Evolutionary conservation across 2,113 vertebrate species (phyloP), one percentile per base, ranked within the genome.

Genomic region (Hypocryptadius cinnamomeus): DNA sequence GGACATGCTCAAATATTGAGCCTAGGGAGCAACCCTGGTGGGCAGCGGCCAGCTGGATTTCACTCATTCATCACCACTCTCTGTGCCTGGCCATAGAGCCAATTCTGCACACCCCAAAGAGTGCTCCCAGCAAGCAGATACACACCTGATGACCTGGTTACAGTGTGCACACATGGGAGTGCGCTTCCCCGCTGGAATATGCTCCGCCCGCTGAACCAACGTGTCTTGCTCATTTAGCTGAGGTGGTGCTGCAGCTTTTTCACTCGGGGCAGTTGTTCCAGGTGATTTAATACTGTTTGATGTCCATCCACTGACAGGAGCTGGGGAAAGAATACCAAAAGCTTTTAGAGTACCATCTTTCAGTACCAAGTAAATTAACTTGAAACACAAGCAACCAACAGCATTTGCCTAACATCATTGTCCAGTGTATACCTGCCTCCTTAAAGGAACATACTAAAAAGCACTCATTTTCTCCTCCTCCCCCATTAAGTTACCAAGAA

Each of bases 101-200:
- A 45, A 13, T 17, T 40, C 44, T 50, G 33, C 15, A 63, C 3
- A 3, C 15, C 35, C 15, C 2, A 0, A 8, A 8, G 64, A 69
- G 15, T 10, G 45, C 2, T 23, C 9, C 39, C 68, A 80, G 48
- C 4, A 40, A 22, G 42, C 3, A 76, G 88, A 47, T 24, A 87
- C 97, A 17, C 54, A 99, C 99, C 99, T 98, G 86, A 99, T 99
- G 66, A 99, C 98, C 95, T 98, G 98, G 92, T 98, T 98, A 80
- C 99, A 99, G 92, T 98, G 98, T 3, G 97, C 99, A 61, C 99
- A 99, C 99, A 99, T 99, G 2, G 99, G 99, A 3, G 99, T 99
- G 39, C 99, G 98, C 53, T 98, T 99, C 48, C 98, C 99, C 0
- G 99, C 99, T 3, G 99, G 99, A 79, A 99, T 98, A 88, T 99